Base-by-base conservation (phyloP, 2,113 vertebrate genomes). In the Pandion haliaetus region DNA sequence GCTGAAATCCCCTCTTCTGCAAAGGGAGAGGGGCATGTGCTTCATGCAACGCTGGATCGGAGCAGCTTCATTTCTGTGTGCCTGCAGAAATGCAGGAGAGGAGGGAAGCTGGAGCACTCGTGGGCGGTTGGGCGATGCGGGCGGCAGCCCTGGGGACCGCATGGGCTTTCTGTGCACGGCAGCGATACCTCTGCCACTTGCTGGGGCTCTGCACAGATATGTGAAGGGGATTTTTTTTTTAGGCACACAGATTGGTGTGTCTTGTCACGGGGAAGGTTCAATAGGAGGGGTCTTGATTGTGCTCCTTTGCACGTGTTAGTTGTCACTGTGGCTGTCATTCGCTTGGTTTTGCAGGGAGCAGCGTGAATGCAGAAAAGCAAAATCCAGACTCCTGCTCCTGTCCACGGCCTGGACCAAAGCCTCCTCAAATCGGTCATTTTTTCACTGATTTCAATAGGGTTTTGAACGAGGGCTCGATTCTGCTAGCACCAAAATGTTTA, bases 31-130 rank as follows among this genome's bases (percentile, higher is more conserved):
- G 59, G 0, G 45, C 13, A 2, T 0, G 40, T 1, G 66, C 47
- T 34, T 6, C 8, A 1, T 6, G 74, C 2, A 0, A 0, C 0
- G 45, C 50, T 24, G 81, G 55, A 1, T 0, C 9, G 36, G 59
- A 69, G 29, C 65, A 40, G 81, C 59, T 15, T 20, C 58, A n/a
- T 42, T 2, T 38, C 3, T 2, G 34, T 6, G 29, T 7, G 76
- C 50, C 36, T 36, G 4, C 17, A 20, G 82, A 25, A 74, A 31
- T 1, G 40, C 10, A 1, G 17, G 31, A 71, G 57, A 16, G 3
- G 45, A 44, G 3, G 45, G 70, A 16, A 79, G 40, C 36, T 0
- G 6, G 72, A 24, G 34, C 74, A 3, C 44, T 9, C 2, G 1
- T 18, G 23, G 28, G 40, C 3, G 6, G 20, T 10, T 5, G 76